Evolutionary conservation across 2,888 invertebrate species (phyloP), one percentile per base, ranked within the genome.

Genomic region (Chrysina gloriosa): DNA sequence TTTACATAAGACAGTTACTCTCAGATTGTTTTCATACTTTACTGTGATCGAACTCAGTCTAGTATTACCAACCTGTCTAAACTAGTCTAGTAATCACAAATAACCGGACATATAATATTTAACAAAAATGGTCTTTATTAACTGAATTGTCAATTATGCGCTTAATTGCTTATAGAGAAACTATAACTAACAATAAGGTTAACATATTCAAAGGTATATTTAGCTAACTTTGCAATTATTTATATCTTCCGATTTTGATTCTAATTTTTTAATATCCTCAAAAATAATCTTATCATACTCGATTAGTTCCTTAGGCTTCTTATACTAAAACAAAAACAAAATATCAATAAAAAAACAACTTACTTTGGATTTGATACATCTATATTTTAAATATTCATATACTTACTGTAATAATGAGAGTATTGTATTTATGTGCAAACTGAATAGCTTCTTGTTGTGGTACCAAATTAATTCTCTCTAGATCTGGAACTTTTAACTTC

Each of bases 321-420:
- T 90, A 77, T 93, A 93, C 90, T 92, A 83, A 73, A 88, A 89
- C 65, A 56, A 65, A 50, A 11, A 29, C 25, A 23, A 31, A 34
- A 47, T 56, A 50, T n/a, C n/a, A 29, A 4, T 27, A 4, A 1
- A 50, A 21, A 36, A 16, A 63, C 4, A 2, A 0, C 23, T 63
- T 27, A 27, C 6, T 7, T 21, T 39, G n/a, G n/a, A n/a, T 64
- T 50, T 58, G 9, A 47, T 19, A 63, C 31, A 45, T n/a, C 23
- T 42, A 16, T 29, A 58, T 14, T 29, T 63, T 45, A n/a, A n/a
- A n/a, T n/a, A n/a, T 19, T 2, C 42, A 5, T 14, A 50, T 63
- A 81, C 86, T 85, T 84, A 92, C 92, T 70, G 88, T 88, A 71
- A 94, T 90, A 71, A 94, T 91, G 25, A 94, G 83, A 0, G 94